Conservation (phyloP, 2,797 vertebrate genomes). For the Falco naumanni region DNA sequence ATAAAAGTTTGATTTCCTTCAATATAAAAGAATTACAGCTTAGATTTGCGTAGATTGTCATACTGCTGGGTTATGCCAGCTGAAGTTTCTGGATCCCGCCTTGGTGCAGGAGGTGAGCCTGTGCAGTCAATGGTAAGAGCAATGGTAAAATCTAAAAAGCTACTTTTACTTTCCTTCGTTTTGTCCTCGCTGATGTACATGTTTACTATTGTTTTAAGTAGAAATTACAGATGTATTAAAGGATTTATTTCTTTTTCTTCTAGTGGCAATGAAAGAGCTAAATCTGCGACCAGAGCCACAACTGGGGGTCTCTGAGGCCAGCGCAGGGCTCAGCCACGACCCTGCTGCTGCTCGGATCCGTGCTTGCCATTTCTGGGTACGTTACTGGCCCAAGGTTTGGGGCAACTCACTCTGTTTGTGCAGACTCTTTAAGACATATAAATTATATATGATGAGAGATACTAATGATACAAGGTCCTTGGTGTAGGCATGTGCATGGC, state of each 20-base stretch:
- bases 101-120: background rate
- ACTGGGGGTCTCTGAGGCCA: fast-evolving
- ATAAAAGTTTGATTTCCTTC: background rate
- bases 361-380: no score
- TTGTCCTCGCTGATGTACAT: background rate
- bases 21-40: background rate
- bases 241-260: background rate
- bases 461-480: no score
- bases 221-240: background rate
- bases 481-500: fast-evolving
- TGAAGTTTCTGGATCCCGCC: background rate
- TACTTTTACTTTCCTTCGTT: background rate
- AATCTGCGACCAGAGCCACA: fast-evolving
- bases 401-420: fast-evolving
- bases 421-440: background rate
- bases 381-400: background rate
- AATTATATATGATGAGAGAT: no score
- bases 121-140: background rate
- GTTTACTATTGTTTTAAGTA: background rate
- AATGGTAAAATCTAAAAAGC: background rate
- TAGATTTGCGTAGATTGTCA: background rate
- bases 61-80: background rate
- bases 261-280: background rate
- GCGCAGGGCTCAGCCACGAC: background rate
- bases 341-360: no score